Evolutionary conservation across 1,140 invertebrate genomes (phyloP).

Genomic region (Polypedilum vanderplanki): DNA sequence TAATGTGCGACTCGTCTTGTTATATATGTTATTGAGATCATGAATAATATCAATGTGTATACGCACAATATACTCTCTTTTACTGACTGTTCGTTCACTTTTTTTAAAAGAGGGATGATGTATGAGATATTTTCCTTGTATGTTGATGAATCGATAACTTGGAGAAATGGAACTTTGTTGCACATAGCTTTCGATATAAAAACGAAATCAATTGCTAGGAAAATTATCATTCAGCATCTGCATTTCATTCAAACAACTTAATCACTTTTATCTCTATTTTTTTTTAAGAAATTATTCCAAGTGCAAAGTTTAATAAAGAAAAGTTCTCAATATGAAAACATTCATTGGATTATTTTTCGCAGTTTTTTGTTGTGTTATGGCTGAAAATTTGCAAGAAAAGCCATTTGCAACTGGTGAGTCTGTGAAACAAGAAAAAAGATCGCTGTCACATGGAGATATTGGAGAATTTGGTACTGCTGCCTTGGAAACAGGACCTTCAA

Average conservation of each 20-base stretch:
- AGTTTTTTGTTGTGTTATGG: not conserved
- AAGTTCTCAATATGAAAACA: not conserved
- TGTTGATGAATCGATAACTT: conserved; percentile 5
- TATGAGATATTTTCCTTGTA: not conserved
- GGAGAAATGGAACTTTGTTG: not conserved
- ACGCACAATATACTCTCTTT: not conserved
- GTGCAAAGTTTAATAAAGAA: not conserved
- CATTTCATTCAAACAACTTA: conserved; percentile 15
- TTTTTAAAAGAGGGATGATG: not conserved
- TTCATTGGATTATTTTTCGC: not conserved
- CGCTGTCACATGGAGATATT: not conserved
- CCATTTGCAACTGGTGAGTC: not conserved
- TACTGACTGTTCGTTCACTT: not conserved
- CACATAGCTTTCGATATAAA: conserved; percentile 15
- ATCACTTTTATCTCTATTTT: not conserved
- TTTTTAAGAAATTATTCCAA: not conserved
- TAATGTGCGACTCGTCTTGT: not conserved
- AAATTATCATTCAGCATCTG: conserved; percentile 28
- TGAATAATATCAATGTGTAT: not conserved
- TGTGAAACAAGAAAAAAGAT: not conserved
- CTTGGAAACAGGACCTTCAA: not conserved
- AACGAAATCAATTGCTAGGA: not conserved
- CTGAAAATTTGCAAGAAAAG: not conserved
- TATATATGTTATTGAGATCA: not conserved
- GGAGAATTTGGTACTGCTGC: not conserved